Conservation (phyloP, 2,113 vertebrate genomes). For the Oreochromis niloticus region DNA sequence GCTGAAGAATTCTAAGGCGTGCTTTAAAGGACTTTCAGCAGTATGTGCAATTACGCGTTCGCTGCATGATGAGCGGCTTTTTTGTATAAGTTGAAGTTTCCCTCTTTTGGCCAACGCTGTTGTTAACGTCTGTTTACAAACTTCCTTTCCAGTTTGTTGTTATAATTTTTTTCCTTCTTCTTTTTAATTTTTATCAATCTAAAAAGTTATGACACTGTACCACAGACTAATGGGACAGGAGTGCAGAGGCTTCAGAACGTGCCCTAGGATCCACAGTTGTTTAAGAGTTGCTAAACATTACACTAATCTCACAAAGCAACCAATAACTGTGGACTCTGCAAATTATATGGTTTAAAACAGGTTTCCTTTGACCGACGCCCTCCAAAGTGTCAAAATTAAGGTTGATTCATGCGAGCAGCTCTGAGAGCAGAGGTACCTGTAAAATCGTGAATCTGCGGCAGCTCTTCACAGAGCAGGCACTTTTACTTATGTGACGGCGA, state of each 20-base stretch:
- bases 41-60: background rate
- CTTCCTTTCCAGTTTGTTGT: fast-evolving
- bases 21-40: background rate
- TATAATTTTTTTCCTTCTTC: background rate
- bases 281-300: background rate
- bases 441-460: background rate
- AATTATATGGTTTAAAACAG: fast-evolving
- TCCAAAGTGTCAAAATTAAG: background rate
- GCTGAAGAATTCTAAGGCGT: background rate
- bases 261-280: background rate
- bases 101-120: fast-evolving
- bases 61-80: fast-evolving
- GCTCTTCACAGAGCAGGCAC: background rate
- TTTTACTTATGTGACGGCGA: fast-evolving
- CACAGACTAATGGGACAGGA: background rate
- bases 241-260: background rate
- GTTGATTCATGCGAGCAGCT: background rate
- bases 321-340: background rate
- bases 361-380: background rate
- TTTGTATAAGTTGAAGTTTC: background rate
- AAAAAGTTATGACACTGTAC: background rate
- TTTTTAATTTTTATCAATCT: background rate
- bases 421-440: background rate
- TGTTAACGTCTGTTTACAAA: background rate
- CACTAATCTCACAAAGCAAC: background rate